These are phyloP conservation scores for Rhagium mordax DNA, from an alignment of 2,888 invertebrate genomes.

Conservation along the genomic window DNA sequence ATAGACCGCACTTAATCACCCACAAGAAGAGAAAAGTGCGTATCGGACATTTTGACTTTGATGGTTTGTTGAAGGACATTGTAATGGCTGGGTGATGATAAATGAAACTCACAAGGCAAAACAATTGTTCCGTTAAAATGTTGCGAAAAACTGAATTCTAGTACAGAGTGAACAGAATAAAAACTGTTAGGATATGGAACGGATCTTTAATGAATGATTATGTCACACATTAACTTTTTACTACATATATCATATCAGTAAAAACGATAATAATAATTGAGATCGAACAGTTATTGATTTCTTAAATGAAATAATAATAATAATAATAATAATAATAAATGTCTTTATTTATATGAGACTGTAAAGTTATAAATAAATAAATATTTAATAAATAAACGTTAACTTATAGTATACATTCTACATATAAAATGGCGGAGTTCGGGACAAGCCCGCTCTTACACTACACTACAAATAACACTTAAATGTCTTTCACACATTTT, in stretches of 20 bases:
- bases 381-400: too few species aligned
- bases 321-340: too few species aligned
- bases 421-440: too few species aligned
- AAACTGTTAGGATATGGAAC: neutral
- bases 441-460: too few species aligned
- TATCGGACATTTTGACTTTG: conserved; percentile 22
- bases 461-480: too few species aligned
- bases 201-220: neutral
- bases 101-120: conserved; percentile 4
- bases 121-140: conserved; percentile 16
- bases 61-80: conserved; percentile 21
- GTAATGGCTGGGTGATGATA: conserved; percentile 16
- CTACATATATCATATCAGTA: neutral
- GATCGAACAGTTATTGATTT: too few species aligned
- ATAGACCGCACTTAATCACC: conserved; percentile 17
- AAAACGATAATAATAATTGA: neutral
- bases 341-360: too few species aligned
- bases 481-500: too few species aligned
- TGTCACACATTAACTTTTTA: neutral
- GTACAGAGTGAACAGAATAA: neutral
- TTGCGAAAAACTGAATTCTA: conserved; percentile 1
- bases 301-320: too few species aligned
- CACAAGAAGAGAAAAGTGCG: conserved; percentile 22
- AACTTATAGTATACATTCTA: too few species aligned
- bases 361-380: too few species aligned